Evolutionary conservation across 2,888 invertebrate species (phyloP).

Genomic region (Agonopterix alstromeriana): DNA sequence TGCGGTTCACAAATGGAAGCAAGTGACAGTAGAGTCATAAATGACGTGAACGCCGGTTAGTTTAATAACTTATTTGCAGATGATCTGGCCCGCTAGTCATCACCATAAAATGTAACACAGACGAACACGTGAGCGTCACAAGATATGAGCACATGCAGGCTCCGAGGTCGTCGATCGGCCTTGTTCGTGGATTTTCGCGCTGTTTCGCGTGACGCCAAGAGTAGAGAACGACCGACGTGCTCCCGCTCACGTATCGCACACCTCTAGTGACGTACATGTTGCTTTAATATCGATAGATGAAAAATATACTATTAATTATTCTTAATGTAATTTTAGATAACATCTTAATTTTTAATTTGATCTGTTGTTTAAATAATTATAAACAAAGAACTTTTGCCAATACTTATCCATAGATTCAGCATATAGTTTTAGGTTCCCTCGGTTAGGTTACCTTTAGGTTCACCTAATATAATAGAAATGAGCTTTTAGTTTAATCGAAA

Average conservation of each 20-base stretch:
- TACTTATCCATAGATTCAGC: too few species aligned
- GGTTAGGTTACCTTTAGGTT: too few species aligned
- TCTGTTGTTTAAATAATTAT: too few species aligned
- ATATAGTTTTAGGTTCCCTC: too few species aligned
- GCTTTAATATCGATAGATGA: slow-evolving; percentile 28
- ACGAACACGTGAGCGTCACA: slow-evolving; percentile 6
- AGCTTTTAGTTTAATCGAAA: too few species aligned
- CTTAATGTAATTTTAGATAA: too few species aligned
- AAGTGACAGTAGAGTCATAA: not conserved
- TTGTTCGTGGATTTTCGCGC: slow-evolving; percentile 61
- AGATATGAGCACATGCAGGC: slow-evolving; percentile 3
- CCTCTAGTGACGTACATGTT: slow-evolving; percentile 41
- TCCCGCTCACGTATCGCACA: slow-evolving; percentile 48
- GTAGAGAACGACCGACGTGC: slow-evolving; percentile 35
- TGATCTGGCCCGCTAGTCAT: not conserved
- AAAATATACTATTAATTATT: not conserved
- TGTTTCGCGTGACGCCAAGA: slow-evolving; percentile 31
- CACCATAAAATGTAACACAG: slow-evolving; percentile 1
- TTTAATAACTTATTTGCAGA: not conserved
- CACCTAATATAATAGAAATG: too few species aligned
- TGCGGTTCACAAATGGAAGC: not conserved
- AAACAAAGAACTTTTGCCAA: too few species aligned
- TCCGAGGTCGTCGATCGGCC: slow-evolving; percentile 61
- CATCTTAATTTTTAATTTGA: too few species aligned
- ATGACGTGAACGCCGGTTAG: not conserved